Evolutionary conservation across 2,797 vertebrate species (phyloP), one percentile per base, ranked within the genome.

Genomic region (Microchirus variegatus): DNA sequence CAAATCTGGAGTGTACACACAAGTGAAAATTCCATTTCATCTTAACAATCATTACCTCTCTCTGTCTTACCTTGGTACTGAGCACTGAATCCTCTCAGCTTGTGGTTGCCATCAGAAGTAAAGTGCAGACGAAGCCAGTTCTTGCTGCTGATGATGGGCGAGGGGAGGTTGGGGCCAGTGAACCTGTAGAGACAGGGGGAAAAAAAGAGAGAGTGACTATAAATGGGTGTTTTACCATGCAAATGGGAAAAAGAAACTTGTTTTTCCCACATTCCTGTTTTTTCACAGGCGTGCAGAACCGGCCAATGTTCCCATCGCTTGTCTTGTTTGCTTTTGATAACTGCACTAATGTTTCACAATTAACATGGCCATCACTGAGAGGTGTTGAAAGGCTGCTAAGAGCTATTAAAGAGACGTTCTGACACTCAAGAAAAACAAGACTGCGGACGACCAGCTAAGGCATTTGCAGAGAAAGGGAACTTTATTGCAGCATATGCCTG

Each of bases 91-190:
- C 97, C 98, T 15, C 95, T 96, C 78, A 98, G 90, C 73, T 94
- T 93, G 92, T 99, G 97, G 93, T 99, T 99, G 56, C 98, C 95
- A 0, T 99, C 98, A 0, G 97, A 96, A 0, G 95, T 98, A 81
- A 99, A 99, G 90, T 99, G 98, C 36, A 99, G 94, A 8, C 97
- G 86, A 15, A 99, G 94, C 98, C 98, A 99, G n/a, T 99, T 98
- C 75, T 99, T 99, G 58, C 96, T 99, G 94, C 98, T 99, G 88
- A 99, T 98, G 59, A 99, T 96, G 0, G 98, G 98, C 0, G 97
- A 95, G 0, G 98, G 98, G 59, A 98, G 92, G 86, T 96, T 98
- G 72, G 93, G 94, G 51, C 98, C 98, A 0, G 96, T 99, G 85
- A 99, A 98, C 98, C 97, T 99, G 92, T 0, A 65, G 66, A 79